Conservation (phyloP, 2,888 invertebrate species). For the Tyria jacobaeae region DNA sequence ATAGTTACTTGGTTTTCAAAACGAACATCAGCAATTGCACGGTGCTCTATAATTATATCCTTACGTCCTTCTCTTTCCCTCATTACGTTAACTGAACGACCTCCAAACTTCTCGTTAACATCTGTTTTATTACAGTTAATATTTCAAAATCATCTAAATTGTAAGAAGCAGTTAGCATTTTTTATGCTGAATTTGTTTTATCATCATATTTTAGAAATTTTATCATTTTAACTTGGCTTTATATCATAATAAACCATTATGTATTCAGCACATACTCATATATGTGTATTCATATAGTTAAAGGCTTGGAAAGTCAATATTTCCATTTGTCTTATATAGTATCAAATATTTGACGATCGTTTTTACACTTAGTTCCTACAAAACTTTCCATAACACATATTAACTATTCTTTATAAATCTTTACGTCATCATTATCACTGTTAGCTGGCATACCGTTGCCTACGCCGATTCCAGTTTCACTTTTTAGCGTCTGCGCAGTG, state of each 20-base stretch:
- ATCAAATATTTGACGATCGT: conserved; percentile 6
- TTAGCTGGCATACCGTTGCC: conserved; percentile 65
- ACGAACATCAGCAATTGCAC: conserved; percentile 42
- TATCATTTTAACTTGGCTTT: background rate
- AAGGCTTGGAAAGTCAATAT: too few species aligned
- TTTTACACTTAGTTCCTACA: conserved; percentile 17
- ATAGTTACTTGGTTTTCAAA: conserved; percentile 40
- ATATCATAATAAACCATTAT: background rate
- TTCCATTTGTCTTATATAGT: conserved; percentile 6
- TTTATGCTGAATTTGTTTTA: too few species aligned
- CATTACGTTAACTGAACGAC: conserved; percentile 58
- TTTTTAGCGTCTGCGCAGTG: conserved; percentile 81
- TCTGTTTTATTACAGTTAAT: conserved; percentile 44
- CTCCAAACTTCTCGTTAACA: conserved; percentile 56
- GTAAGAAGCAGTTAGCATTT: too few species aligned
- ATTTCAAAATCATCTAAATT: conserved; percentile 24
- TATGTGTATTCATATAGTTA: too few species aligned
- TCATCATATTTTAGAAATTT: background rate
- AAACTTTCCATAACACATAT: conserved; percentile 46
- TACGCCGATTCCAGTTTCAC: conserved; percentile 80
- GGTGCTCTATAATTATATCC: conserved; percentile 56
- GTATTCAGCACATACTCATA: too few species aligned
- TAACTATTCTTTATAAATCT: conserved; percentile 43
- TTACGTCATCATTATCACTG: conserved; percentile 66
- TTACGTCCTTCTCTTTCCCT: conserved; percentile 57